Evolutionary conservation across 1,140 invertebrate genomes (phyloP).

Genomic region (Acromyrmex charruanus): DNA sequence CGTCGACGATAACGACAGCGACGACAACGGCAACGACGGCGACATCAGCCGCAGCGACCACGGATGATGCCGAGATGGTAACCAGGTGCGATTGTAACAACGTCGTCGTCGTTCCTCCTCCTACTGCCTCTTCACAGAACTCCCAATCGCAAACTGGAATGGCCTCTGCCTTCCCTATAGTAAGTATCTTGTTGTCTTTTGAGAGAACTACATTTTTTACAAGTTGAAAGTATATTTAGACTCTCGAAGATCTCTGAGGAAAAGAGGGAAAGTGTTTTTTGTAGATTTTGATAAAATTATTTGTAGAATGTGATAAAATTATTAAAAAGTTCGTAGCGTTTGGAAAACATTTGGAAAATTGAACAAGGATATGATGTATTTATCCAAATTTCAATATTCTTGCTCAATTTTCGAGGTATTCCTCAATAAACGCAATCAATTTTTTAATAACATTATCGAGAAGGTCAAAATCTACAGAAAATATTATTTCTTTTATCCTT

Average conservation of each 20-base stretch:
- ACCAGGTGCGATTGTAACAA: constrained; percentile 84
- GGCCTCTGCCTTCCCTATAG: constrained; percentile 82
- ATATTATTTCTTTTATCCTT: too few relatives aligned
- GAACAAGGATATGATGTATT: too few relatives aligned
- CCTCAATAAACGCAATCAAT: too few relatives aligned
- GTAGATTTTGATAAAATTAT: too few relatives aligned
- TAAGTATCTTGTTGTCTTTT: constrained; percentile 74
- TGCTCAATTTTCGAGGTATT: too few relatives aligned
- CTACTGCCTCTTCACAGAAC: constrained; percentile 83
- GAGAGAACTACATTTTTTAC: neutral
- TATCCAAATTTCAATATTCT: too few relatives aligned
- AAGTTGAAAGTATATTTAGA: neutral
- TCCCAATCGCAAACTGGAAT: constrained; percentile 83
- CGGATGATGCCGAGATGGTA: constrained; percentile 82
- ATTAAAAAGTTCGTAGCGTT: too few relatives aligned
- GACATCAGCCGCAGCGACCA: constrained; percentile 27
- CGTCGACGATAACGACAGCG: constrained; percentile 76
- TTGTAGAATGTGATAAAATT: too few relatives aligned
- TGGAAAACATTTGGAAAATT: too few relatives aligned
- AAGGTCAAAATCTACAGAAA: too few relatives aligned
- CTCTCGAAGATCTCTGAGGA: neutral
- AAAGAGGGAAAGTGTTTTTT: neutral
- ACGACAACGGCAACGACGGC: constrained; percentile 9
- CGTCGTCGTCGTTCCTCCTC: constrained; percentile 60
- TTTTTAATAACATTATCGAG: too few relatives aligned